A percentile compares a stretch with the other conserved stretches of the same genome.
Evolutionary conservation across 1,140 invertebrate genomes (phyloP).

Genomic region (Orussus abietinus): DNA sequence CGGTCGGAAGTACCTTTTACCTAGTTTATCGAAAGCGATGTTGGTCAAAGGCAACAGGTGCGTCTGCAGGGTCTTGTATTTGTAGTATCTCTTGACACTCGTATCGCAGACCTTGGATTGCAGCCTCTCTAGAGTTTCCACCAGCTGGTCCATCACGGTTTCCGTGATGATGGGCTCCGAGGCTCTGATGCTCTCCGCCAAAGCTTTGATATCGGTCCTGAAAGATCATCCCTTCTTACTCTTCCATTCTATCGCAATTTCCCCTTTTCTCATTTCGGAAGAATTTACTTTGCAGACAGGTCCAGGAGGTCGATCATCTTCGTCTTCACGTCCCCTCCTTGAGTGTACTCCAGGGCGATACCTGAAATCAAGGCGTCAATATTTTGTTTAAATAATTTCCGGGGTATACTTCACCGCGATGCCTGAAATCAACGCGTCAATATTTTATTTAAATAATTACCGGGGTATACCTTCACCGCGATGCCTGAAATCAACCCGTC

Average conservation of each 20-base stretch:
- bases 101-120: slow-evolving; percentile 54
- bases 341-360: slow-evolving; percentile 58
- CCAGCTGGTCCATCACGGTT: slow-evolving; percentile 55
- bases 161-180: slow-evolving; percentile 57
- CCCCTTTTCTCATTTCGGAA: no score
- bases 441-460: slow-evolving; percentile 7
- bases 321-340: slow-evolving; percentile 55
- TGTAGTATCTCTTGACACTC: slow-evolving; percentile 61
- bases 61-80: slow-evolving; percentile 66
- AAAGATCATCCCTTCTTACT: slow-evolving; percentile 11
- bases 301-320: slow-evolving; percentile 66
- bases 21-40: slow-evolving; percentile 62
- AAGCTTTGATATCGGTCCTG: slow-evolving; percentile 57
- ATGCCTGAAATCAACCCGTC: slow-evolving; percentile 2
- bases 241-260: slow-evolving; percentile 6
- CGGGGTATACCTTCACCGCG: neutral
- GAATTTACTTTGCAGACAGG: slow-evolving; percentile 56
- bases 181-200: slow-evolving; percentile 52
- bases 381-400: neutral
- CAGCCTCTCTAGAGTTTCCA: slow-evolving; percentile 53
- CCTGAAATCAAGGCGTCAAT: slow-evolving; percentile 40
- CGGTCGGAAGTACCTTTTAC: slow-evolving; percentile 43
- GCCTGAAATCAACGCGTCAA: neutral
- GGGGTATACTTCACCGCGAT: no score
- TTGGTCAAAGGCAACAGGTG: slow-evolving; percentile 78